Evolutionary conservation across 2,888 invertebrate species (phyloP).

Genomic region (Lumbricus terrestris): DNA sequence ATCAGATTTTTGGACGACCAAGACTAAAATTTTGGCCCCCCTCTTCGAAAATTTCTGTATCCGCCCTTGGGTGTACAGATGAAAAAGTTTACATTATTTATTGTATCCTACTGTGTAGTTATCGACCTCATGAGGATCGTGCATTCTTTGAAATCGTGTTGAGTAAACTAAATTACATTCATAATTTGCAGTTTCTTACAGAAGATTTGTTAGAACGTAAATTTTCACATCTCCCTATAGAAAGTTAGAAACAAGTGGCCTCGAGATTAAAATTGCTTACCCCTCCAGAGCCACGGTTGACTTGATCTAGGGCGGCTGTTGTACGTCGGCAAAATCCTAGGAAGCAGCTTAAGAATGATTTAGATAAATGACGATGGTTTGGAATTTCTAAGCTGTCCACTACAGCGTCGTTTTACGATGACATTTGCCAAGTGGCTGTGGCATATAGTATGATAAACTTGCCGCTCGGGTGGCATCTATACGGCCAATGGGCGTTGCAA

Average conservation of each 20-base stretch:
- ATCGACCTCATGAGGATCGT: neutral
- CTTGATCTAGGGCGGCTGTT: neutral
- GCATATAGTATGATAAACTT: neutral
- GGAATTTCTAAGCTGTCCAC: neutral
- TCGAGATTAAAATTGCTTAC: neutral
- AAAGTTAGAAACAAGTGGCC: neutral
- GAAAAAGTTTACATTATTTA: too few relatives aligned
- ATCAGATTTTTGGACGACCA: too few relatives aligned
- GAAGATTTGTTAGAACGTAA: neutral
- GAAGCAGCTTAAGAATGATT: neutral
- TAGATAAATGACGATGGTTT: neutral
- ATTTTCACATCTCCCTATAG: neutral
- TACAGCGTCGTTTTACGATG: neutral
- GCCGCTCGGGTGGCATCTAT: neutral
- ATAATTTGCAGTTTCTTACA: neutral
- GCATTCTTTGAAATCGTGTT: neutral
- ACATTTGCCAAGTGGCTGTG: neutral
- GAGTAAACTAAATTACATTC: neutral
- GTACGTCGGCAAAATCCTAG: neutral
- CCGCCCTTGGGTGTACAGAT: too few relatives aligned
- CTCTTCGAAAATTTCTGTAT: too few relatives aligned
- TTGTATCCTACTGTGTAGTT: neutral
- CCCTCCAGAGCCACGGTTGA: neutral
- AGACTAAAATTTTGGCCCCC: too few relatives aligned
- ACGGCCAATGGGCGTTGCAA: neutral